These are phyloP conservation scores for Homarus gammarus DNA, from an alignment of 2,888 invertebrate species.

Conservation along the genomic window DNA sequence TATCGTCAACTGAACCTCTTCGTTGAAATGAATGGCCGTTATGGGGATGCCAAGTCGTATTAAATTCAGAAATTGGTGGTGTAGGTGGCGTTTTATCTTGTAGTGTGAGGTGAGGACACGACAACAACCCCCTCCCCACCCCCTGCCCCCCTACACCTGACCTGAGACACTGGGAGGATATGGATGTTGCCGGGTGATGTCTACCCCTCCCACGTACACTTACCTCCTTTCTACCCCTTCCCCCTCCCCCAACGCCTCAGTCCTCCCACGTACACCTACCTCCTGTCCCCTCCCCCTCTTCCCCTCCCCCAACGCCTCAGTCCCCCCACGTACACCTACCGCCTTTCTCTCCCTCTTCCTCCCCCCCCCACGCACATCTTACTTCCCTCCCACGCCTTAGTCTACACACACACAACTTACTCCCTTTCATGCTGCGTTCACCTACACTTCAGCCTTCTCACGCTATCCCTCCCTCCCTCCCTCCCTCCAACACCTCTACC, in stretches of 20 bases:
- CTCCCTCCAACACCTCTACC: not conserved
- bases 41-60: too few species aligned
- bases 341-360: conserved; percentile 3
- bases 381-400: not conserved
- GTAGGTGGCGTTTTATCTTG: too few species aligned
- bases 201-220: not conserved
- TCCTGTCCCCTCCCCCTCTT: conserved; percentile 6
- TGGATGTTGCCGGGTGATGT: too few species aligned
- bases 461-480: conserved; percentile 20
- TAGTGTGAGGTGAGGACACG: too few species aligned
- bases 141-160: not conserved
- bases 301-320: not conserved
- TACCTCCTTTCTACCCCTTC: too few species aligned
- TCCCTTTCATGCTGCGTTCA: too few species aligned
- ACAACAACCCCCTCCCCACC: too few species aligned
- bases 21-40: too few species aligned
- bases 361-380: not conserved
- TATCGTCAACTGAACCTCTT: too few species aligned
- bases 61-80: too few species aligned
- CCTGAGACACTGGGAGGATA: not conserved
- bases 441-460: not conserved
- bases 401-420: too few species aligned
- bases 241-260: not conserved
- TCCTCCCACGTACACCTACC: not conserved
- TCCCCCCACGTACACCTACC: conserved; percentile 21